These are phyloP conservation scores for Heliconius himera DNA, from an alignment of 1,140 invertebrate genomes.

Conservation along the genomic window DNA sequence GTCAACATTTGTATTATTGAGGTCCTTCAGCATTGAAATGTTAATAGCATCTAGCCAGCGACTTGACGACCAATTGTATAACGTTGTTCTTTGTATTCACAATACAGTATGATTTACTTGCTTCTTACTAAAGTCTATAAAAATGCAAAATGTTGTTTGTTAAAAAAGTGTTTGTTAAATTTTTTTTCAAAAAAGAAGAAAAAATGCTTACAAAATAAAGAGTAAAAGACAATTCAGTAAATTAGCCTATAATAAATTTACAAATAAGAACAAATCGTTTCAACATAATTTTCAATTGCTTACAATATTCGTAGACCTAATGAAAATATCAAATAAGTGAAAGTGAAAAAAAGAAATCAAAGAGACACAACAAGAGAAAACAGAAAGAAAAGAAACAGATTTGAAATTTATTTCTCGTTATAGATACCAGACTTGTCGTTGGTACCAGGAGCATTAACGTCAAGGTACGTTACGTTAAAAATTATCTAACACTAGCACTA, in stretches of 20 bases:
- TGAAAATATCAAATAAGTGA: background rate
- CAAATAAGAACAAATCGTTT: background rate
- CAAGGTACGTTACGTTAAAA: background rate
- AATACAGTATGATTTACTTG: background rate
- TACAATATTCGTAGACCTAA: background rate
- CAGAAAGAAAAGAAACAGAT: too few species aligned
- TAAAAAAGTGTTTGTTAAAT: too few species aligned
- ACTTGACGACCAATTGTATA: background rate
- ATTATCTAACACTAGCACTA: background rate
- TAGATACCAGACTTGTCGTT: too few species aligned
- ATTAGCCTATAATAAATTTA: background rate
- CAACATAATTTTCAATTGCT: background rate
- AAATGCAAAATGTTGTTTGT: background rate
- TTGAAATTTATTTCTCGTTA: too few species aligned
- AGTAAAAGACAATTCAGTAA: background rate
- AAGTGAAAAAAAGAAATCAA: too few species aligned
- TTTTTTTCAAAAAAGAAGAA: background rate
- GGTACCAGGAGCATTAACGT: too few species aligned
- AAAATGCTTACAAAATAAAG: background rate
- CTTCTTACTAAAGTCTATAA: conserved; percentile 19
- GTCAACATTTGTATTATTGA: background rate
- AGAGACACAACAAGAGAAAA: too few species aligned
- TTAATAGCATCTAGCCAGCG: background rate
- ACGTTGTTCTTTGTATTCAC: conserved; percentile 7
- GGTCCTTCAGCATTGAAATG: background rate